These are phyloP conservation scores for Brachypodius melanocephalos DNA, from an alignment of 2,113 vertebrate species.

Conservation along the genomic window DNA sequence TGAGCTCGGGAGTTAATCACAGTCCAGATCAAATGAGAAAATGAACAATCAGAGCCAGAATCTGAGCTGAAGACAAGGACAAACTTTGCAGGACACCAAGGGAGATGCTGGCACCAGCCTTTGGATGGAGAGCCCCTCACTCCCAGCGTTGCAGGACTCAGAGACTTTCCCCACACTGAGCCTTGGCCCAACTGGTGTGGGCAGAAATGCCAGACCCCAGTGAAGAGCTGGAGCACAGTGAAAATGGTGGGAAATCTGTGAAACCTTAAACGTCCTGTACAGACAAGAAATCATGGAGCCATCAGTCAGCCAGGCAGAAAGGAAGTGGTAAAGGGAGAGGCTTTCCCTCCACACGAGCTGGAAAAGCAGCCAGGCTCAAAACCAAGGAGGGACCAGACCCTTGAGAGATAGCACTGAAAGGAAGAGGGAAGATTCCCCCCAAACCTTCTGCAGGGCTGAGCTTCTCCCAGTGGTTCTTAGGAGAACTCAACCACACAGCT, in stretches of 20 bases:
- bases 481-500: neutral
- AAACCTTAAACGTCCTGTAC: neutral
- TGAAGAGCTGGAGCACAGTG: neutral
- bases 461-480: neutral
- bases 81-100: neutral
- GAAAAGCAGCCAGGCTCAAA: neutral
- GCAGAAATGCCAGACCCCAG: neutral
- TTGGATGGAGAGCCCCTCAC: neutral
- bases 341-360: neutral
- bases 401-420: neutral
- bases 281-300: neutral
- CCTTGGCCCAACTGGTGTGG: neutral
- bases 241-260: conserved; percentile 1
- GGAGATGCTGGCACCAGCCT: neutral
- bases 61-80: neutral
- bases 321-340: neutral
- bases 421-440: neutral
- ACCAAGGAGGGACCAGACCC: neutral
- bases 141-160: neutral
- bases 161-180: neutral
- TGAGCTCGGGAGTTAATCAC: neutral
- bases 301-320: neutral
- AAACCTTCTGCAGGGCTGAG: neutral
- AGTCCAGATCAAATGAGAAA: neutral
- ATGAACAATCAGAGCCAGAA: neutral